phyloP scores from a whole-genome alignment of 2,888 invertebrate genomes.

The Torymus tubicola region DNA sequence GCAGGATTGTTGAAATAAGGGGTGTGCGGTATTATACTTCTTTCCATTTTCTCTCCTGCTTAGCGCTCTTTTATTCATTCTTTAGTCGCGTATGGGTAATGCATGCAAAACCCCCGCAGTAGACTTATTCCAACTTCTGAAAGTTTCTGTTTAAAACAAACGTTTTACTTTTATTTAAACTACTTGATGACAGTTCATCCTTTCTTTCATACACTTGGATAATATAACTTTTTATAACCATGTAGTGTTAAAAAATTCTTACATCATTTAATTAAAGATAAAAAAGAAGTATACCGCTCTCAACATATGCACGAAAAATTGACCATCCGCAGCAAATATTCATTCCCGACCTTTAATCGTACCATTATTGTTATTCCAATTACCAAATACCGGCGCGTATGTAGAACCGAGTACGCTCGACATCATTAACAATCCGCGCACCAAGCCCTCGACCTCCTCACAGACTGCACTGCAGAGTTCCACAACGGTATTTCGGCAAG shows the following conservation, averaged over 20 bases:
- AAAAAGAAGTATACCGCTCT: too few relatives aligned
- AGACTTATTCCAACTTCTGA: too few relatives aligned
- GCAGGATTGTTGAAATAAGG: constrained; percentile 70
- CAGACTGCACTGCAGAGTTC: constrained; percentile 55
- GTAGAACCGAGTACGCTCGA: constrained; percentile 29
- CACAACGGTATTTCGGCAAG: constrained; percentile 71
- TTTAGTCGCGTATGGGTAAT: neutral
- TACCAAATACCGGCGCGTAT: constrained; percentile 10
- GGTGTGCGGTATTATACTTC: constrained; percentile 58
- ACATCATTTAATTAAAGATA: too few relatives aligned
- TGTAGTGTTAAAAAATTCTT: too few relatives aligned
- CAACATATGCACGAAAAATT: too few relatives aligned
- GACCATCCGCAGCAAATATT: too few relatives aligned
- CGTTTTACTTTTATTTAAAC: too few relatives aligned
- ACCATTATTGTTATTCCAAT: constrained; percentile 43
- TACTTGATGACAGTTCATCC: too few relatives aligned
- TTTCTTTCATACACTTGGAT: too few relatives aligned
- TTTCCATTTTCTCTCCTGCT: constrained; percentile 56
- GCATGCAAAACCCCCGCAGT: too few relatives aligned
- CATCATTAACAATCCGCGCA: constrained; percentile 54
- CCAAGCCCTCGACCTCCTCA: constrained; percentile 56
- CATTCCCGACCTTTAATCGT: neutral
- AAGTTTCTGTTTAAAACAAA: too few relatives aligned
- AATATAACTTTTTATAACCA: too few relatives aligned
- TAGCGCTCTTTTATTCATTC: constrained; percentile 8